These are phyloP conservation scores for Cydia amplana DNA, from an alignment of 1,140 invertebrate species.

Conservation along the genomic window DNA sequence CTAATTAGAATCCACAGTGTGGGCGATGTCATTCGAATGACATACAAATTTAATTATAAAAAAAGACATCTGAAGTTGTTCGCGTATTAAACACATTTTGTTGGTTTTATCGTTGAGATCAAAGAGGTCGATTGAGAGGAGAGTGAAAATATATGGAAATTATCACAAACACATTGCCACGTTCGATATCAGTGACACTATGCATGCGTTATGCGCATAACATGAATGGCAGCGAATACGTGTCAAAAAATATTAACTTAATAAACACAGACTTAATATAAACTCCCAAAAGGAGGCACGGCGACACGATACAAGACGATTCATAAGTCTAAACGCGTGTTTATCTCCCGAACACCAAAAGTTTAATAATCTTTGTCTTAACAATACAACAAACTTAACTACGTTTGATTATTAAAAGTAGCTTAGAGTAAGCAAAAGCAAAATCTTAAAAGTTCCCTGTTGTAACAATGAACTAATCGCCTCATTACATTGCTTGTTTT, in stretches of 20 bases:
- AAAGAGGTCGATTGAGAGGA: constrained; percentile 15
- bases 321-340: too few species aligned
- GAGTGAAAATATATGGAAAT: neutral
- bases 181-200: neutral
- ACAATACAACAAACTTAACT: too few species aligned
- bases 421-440: neutral
- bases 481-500: constrained; percentile 29
- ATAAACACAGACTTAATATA: too few species aligned
- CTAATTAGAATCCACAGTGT: constrained; percentile 70
- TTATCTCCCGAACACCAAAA: too few species aligned
- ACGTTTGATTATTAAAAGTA: too few species aligned
- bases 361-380: too few species aligned
- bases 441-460: neutral
- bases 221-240: too few species aligned
- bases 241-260: too few species aligned
- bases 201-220: too few species aligned
- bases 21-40: constrained; percentile 52
- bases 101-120: constrained; percentile 36
- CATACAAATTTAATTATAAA: constrained; percentile 42
- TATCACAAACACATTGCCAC: constrained; percentile 32
- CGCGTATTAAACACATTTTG: constrained; percentile 45
- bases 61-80: constrained; percentile 33
- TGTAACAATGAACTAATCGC: neutral
- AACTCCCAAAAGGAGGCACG: too few species aligned
- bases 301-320: too few species aligned